Evolutionary conservation across 1,140 invertebrate species (phyloP), one percentile per base, ranked within the genome.

Genomic region (Phymastichus coffea): DNA sequence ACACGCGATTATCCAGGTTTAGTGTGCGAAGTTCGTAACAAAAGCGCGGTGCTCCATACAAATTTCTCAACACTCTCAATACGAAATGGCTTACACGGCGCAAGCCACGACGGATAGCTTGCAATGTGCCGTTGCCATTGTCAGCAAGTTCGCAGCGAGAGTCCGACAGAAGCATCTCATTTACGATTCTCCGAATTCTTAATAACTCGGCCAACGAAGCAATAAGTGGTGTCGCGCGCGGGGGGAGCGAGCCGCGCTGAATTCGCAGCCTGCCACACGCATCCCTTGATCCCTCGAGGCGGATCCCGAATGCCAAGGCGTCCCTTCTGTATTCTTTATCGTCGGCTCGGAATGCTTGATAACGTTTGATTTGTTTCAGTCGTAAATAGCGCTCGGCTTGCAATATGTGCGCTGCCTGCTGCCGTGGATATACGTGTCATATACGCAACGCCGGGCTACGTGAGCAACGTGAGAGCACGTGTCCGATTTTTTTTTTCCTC

Each of bases 331-430:
- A 68, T 80, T 78, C 75, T 80, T 80, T 80, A 80, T 80, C 76
- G 65, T 63, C 70, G 60, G 58, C 65, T 59, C 63, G 75, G 77
- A 78, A 78, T 80, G 74, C 74, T 79, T 79, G 78, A 79, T 80
- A 79, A 80, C 69, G 63, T 79, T 80, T 79, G 77, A 80, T 78
- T 80, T 79, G 77, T 80, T 78, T 79, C 74, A 79, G 76, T 78
- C 78, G 70, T 79, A 80, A 80, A 79, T 78, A 78, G 72, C 63
- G 70, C 64, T 55, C 67, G 65, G 56, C 63, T 57, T 67, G 70
- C 70, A 76, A 77, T 75, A 77, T 76, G 68, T 66, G 49, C 54
- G 52, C 35, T 47, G 54, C 48, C 15, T 22, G 35, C 51, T 17
- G 25, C 26, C 25, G 37, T 30, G 20, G 23, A 33, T 22, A 28